Percentiles rank a stretch among this genome's conserved stretches.
phyloP scores from a whole-genome alignment of 2,888 invertebrate genomes.

The Pherbina coryleti region DNA sequence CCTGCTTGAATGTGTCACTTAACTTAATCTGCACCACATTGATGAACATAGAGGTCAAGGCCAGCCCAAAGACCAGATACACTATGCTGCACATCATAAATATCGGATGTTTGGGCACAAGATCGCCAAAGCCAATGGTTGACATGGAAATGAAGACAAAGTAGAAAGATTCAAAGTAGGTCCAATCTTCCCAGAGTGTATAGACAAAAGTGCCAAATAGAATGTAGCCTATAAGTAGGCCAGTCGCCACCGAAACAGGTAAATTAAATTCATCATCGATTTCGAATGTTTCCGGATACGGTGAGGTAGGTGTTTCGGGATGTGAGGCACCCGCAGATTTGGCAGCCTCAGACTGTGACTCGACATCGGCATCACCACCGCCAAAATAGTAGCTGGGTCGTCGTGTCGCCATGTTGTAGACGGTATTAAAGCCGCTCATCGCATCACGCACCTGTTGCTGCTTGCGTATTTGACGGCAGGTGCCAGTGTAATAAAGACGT shows the following conservation, averaged over 20 bases:
- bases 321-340: constrained; percentile 59
- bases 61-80: constrained; percentile 93
- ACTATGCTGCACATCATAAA: constrained; percentile 92
- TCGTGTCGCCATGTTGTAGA: constrained; percentile 83
- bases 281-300: constrained; percentile 81
- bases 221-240: constrained; percentile 87
- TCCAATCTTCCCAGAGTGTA: constrained; percentile 84
- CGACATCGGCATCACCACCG: constrained; percentile 70
- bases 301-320: constrained; percentile 79
- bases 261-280: constrained; percentile 95
- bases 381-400: constrained; percentile 79
- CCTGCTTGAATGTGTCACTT: constrained; percentile 85
- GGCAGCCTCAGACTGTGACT: constrained; percentile 62
- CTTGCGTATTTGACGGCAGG: constrained; percentile 82
- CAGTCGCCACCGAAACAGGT: constrained; percentile 89
- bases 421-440: constrained; percentile 85
- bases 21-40: constrained; percentile 91
- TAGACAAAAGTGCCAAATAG: constrained; percentile 87
- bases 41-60: constrained; percentile 96
- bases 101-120: constrained; percentile 88
- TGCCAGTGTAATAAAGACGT: constrained; percentile 87
- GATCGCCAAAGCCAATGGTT: constrained; percentile 96
- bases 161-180: constrained; percentile 94
- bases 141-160: constrained; percentile 98
- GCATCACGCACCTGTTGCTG: constrained; percentile 85